Percentiles rank a stretch among this genome's conserved stretches.
Conservation (phyloP, 2,888 invertebrate genomes). For the Gastrophysa polygoni region DNA sequence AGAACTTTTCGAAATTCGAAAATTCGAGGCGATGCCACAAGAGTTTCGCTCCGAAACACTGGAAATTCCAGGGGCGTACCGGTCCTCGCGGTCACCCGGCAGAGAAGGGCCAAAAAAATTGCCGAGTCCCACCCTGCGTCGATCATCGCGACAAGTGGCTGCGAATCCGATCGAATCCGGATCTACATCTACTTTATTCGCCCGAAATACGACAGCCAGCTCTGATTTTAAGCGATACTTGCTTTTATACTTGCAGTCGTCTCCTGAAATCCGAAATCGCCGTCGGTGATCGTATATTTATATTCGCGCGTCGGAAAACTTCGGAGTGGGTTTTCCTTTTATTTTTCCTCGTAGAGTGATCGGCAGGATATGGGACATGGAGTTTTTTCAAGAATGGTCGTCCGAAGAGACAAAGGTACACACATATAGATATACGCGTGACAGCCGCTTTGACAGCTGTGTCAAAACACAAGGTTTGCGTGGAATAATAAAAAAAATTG, state of each 20-base stretch:
- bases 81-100: too few species aligned
- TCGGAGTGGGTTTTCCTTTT: conserved; percentile 15
- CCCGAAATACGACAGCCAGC: conserved; percentile 47
- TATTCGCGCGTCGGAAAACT: conserved; percentile 4
- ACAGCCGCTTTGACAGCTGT: too few species aligned
- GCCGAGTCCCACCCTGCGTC: neutral
- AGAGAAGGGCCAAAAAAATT: too few species aligned
- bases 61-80: too few species aligned
- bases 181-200: conserved; percentile 45
- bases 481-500: too few species aligned
- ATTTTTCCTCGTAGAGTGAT: conserved; percentile 23
- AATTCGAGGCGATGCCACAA: too few species aligned
- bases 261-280: neutral
- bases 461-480: too few species aligned
- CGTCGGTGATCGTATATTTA: neutral
- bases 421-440: neutral
- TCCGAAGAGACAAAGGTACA: conserved; percentile 27
- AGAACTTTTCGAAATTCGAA: too few species aligned
- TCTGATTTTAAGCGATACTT: too few species aligned
- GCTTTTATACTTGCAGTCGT: neutral
- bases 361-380: conserved; percentile 55
- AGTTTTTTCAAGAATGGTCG: conserved; percentile 59
- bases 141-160: neutral
- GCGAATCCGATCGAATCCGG: conserved; percentile 15
- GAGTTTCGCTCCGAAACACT: too few species aligned